Conservation (phyloP, 2,113 vertebrate species). For the Leptobrachium leishanense region DNA sequence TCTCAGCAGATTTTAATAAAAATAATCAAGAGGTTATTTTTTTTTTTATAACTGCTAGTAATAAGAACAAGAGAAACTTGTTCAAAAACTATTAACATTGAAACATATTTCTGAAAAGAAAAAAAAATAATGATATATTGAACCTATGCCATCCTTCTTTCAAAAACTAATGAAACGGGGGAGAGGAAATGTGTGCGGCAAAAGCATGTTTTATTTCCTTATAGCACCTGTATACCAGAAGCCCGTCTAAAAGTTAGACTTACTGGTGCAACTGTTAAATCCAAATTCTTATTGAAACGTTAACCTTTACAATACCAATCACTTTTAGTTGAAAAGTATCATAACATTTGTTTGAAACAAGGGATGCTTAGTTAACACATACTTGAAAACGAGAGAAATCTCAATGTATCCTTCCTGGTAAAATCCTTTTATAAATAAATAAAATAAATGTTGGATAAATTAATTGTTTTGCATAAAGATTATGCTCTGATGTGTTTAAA, state of each 20-base stretch:
- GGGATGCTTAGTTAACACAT: too few species aligned
- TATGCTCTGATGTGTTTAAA: too few species aligned
- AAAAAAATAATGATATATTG: slow-evolving; percentile 32
- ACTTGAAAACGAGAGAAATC: too few species aligned
- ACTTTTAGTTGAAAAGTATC: too few species aligned
- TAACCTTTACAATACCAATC: too few species aligned
- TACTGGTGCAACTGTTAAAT: slow-evolving; percentile 20
- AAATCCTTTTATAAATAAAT: too few species aligned
- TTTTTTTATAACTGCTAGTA: slow-evolving; percentile 5
- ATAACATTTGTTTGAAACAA: too few species aligned
- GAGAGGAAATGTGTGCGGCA: slow-evolving; percentile 27
- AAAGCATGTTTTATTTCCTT: slow-evolving; percentile 21
- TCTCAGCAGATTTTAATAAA: slow-evolving; percentile 8
- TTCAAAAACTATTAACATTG: slow-evolving; percentile 12
- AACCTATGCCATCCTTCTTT: slow-evolving; percentile 25
- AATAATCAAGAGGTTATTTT: slow-evolving; percentile 18
- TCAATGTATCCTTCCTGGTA: too few species aligned
- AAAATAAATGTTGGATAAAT: too few species aligned
- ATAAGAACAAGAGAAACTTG: slow-evolving; percentile 34
- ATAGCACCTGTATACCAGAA: slow-evolving; percentile 39
- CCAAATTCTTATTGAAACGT: background rate
- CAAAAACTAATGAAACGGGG: slow-evolving; percentile 23
- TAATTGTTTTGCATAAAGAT: too few species aligned
- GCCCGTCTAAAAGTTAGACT: slow-evolving; percentile 37
- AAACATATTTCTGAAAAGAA: slow-evolving; percentile 23